Evolutionary conservation across 2,888 invertebrate species (phyloP), one percentile per base, ranked within the genome.

Genomic region (Griposia aprilina): DNA sequence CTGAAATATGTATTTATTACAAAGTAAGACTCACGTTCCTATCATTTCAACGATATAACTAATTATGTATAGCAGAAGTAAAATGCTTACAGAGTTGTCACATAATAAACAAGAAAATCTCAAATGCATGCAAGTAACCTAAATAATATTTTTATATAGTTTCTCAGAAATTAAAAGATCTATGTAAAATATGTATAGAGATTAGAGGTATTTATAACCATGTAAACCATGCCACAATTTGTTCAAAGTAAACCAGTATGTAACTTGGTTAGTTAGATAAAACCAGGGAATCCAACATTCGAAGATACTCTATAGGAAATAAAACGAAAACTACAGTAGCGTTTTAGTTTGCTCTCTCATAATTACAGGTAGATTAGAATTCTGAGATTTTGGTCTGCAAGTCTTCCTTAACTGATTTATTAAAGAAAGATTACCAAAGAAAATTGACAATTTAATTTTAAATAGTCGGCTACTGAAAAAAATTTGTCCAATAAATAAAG

Each of bases 351-450:
- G 59, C 60, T 67, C 75, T 69, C 63, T 67, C 57, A 70, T 80
- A 41, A 65, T 60, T 63, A 65, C 65, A 62, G 55, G 59, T 77
- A 75, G 71, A 62, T 67, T 80, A 80, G 70, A 74, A 81, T 57
- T 69, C 48, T 80, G 67, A 73, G 26, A 76, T 81, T 78, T 76
- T 80, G 76, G 76, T 77, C 82, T 78, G 26, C 82, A 88, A 81
- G 88, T 87, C 89, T 89, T 88, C 89, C 88, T 77, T 76, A 78
- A 69, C 66, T 82, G 77, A 82, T 66, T 45, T 73, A 55, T 72
- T 76, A 66, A 60, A 59, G 80, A 78, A 82, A 80, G 55, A 83
- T 72, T 87, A 89, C 89, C 89, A 89, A 89, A 89, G 88, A 87
- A 73, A 81, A 52, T 77, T 73, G 70, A 77, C 76, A 73, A 80